Evolutionary conservation across 2,797 vertebrate species (phyloP).

Genomic region (Myoxocephalus aenaeus): DNA sequence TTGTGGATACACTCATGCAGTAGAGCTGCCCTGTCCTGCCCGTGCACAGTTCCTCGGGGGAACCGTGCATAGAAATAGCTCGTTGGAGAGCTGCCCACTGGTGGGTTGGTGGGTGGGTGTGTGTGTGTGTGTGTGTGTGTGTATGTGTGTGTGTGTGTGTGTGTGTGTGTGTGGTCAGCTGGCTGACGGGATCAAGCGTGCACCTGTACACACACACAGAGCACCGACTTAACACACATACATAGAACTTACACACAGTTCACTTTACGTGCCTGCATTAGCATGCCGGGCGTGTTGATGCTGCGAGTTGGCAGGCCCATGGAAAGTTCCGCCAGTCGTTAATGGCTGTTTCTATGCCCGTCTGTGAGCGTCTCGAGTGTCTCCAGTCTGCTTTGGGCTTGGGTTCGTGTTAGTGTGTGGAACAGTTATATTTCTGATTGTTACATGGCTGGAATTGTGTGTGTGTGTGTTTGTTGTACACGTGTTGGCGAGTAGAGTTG

Average conservation of each 20-base stretch:
- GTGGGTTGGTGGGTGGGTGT: not conserved
- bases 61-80: slow-evolving; percentile 45
- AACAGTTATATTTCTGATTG: slow-evolving; percentile 27
- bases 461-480: not conserved
- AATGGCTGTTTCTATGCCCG: slow-evolving; percentile 75
- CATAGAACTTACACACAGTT: slow-evolving; percentile 51
- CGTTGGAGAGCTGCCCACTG: slow-evolving; percentile 21
- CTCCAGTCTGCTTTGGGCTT: slow-evolving; percentile 33
- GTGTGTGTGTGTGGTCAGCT: slow-evolving; percentile 37
- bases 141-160: slow-evolving; percentile 3
- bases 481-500: not conserved
- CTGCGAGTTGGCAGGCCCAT: slow-evolving; percentile 67
- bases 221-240: slow-evolving; percentile 50
- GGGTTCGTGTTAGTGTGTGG: not conserved
- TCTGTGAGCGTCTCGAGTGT: slow-evolving; percentile 57
- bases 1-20: not conserved
- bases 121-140: slow-evolving; percentile 3
- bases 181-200: slow-evolving; percentile 32
- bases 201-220: slow-evolving; percentile 57
- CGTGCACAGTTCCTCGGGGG: slow-evolving; percentile 23
- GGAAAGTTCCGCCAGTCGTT: slow-evolving; percentile 77
- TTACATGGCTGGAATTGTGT: slow-evolving; percentile 1
- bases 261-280: slow-evolving; percentile 81
- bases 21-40: slow-evolving; percentile 15
- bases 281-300: slow-evolving; percentile 77